These are phyloP conservation scores for Myanophis thanlyinensis DNA, from an alignment of 2,113 vertebrate genomes.

Conservation along the genomic window DNA sequence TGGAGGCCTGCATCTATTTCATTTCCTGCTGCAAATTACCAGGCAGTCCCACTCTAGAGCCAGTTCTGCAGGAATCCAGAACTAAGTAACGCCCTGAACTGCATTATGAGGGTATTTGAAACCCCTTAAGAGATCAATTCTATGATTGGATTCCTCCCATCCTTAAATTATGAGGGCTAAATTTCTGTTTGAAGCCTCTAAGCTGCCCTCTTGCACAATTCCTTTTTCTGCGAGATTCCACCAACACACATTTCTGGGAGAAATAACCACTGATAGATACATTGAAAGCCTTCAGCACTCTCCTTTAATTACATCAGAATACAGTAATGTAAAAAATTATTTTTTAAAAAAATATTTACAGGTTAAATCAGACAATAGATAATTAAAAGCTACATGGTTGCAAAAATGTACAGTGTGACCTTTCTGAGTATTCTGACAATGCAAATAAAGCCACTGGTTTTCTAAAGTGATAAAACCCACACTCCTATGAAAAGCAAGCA, in stretches of 20 bases:
- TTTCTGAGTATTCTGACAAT: not conserved
- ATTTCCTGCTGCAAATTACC: not conserved
- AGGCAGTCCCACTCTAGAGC: not conserved
- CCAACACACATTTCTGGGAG: not conserved
- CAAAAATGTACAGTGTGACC: not conserved
- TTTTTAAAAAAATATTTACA: slow-evolving; percentile 59
- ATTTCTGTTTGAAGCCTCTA: not conserved
- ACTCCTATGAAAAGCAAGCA: not conserved
- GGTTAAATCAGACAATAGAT: slow-evolving; percentile 49
- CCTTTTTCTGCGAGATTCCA: no score
- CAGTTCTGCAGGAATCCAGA: not conserved
- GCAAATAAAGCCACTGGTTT: not conserved
- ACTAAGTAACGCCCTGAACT: not conserved
- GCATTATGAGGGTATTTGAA: not conserved
- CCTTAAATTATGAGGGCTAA: not conserved
- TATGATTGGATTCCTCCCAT: not conserved
- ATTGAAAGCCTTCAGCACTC: not conserved
- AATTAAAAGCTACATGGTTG: slow-evolving; percentile 52
- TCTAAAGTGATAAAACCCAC: slow-evolving; percentile 39
- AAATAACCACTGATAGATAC: not conserved
- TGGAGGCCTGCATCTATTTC: not conserved
- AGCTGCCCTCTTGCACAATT: not conserved
- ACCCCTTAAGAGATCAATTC: not conserved
- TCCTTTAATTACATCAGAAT: slow-evolving; percentile 15
- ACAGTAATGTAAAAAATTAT: slow-evolving; percentile 56